A percentile compares a stretch with the other conserved stretches of the same genome.
phyloP scores from a whole-genome alignment of 30 jellyfish, hydroid and myxozoan species.

The Aurelia sp. region DNA sequence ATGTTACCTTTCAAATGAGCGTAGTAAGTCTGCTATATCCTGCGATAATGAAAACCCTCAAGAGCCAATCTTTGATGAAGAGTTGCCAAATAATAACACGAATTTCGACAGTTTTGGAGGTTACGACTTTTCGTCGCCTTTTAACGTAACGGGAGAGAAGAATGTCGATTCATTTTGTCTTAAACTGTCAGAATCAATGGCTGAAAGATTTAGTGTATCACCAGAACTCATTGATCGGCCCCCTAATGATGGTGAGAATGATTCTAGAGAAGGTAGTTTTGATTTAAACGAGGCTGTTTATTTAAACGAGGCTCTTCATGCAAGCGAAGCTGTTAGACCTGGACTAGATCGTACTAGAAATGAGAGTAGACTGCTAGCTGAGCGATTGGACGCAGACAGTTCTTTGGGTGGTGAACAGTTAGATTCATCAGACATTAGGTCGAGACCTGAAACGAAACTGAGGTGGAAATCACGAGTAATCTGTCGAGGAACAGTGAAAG shows the following conservation, averaged over 20 bases:
- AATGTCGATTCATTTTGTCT: conserved; percentile 16
- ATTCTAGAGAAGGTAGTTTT: not conserved
- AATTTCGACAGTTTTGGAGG: conserved; percentile 16
- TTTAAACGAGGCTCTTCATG: not conserved
- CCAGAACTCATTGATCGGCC: conserved; percentile 1
- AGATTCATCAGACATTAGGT: too few relatives aligned
- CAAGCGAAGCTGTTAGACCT: too few relatives aligned
- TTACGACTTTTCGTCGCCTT: conserved; percentile 10
- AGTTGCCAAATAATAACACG: not conserved
- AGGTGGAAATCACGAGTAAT: too few relatives aligned
- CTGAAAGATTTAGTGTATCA: conserved; percentile 1
- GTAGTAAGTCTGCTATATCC: not conserved
- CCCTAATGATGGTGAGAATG: not conserved
- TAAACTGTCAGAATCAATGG: conserved; percentile 33
- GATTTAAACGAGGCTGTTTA: conserved; percentile 1
- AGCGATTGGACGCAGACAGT: too few relatives aligned
- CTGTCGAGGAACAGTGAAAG: too few relatives aligned
- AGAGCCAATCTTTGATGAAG: too few relatives aligned
- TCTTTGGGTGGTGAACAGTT: too few relatives aligned
- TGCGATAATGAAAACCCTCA: not conserved
- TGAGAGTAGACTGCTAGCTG: too few relatives aligned
- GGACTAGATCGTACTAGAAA: too few relatives aligned
- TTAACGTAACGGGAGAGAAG: not conserved
- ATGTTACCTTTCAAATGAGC: not conserved
- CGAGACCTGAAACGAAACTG: too few relatives aligned